Percentiles rank a stretch among this genome's conserved stretches.
Evolutionary conservation across 2,797 vertebrate genomes (phyloP).

Genomic region (Diplodus puntazzo): DNA sequence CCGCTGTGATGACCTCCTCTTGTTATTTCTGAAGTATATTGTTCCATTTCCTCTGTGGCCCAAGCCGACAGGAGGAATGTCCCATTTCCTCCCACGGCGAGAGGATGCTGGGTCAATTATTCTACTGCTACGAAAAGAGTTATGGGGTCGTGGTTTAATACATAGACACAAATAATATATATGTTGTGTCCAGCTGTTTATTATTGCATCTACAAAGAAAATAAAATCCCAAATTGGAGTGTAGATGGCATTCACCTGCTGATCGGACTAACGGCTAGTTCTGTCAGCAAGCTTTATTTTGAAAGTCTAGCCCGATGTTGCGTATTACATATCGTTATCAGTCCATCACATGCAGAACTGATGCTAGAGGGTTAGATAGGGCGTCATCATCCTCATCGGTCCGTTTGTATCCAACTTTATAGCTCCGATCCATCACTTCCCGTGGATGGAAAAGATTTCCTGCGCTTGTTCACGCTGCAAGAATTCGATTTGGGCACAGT

Average conservation of each 20-base stretch:
- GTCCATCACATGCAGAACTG: too few relatives aligned
- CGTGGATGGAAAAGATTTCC: conserved; percentile 12
- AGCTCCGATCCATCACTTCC: conserved; percentile 21
- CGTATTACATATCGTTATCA: too few relatives aligned
- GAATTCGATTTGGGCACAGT: conserved; percentile 15
- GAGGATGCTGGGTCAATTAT: conserved; percentile 2
- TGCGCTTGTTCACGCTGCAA: conserved; percentile 8
- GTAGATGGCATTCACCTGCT: background rate
- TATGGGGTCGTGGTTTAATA: background rate
- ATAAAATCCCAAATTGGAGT: background rate
- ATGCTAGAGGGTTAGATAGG: too few relatives aligned
- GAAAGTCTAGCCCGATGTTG: too few relatives aligned
- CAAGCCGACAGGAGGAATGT: conserved; percentile 64
- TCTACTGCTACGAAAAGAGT: conserved; percentile 15
- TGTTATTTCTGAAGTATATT: conserved; percentile 63
- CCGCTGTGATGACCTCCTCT: conserved; percentile 39
- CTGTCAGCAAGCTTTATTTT: too few relatives aligned
- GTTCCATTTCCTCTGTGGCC: conserved; percentile 66
- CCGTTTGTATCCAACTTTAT: background rate
- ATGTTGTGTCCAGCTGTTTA: background rate
- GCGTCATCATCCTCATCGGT: background rate
- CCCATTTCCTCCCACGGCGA: conserved; percentile 56
- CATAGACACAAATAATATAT: background rate
- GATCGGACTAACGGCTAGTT: too few relatives aligned
- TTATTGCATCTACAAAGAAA: background rate